Evolutionary conservation across 2,888 invertebrate genomes (phyloP), one percentile per base, ranked within the genome.

Genomic region (Meiosimyza platycephala): DNA sequence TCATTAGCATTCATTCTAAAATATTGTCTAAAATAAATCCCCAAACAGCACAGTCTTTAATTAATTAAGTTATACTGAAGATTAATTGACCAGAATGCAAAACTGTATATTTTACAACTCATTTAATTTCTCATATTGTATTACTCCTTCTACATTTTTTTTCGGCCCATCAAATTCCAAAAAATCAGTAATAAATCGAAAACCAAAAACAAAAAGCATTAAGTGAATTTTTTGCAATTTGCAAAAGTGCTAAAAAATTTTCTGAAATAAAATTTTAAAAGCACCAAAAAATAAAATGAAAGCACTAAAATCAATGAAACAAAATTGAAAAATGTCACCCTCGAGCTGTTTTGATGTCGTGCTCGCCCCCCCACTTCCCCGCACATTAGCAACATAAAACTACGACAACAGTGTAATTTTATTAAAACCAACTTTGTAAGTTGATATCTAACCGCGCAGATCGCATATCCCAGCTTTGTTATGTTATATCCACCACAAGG

Each of bases 241-340:
- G 28, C 69, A 69, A 60, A 69, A 69, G 69, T 69, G 69, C 60
- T 69, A 51, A 51, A n/a, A 67, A 67, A 47, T n/a, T 16, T 18
- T 52, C 40, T 6, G 13, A 28, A 15, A 60, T 18, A 52, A 40
- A 40, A 40, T 40, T 40, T 40, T 40, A 40, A 15, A 65, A n/a
- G 12, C 18, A 65, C 7, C 28, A n/a, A 15, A 65, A 65, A 65
- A 51, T 16, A 28, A 28, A 50, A 51, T 0, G 52, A 28, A 33
- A 15, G 9, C n/a, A 3, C 28, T 18, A 50, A 65, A 51, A 51
- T 22, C 52, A 15, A 52, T n/a, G 15, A 28, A 15, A 51, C 40
- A 52, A 33, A 28, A 28, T 28, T 28, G 28, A 28, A 28, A 28
- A 33, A 47, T 9, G 6, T 9, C 63, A 16, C 63, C 40, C 63